phyloP scores from a whole-genome alignment of 2,797 vertebrate genomes.

The Cryptoblepharus egeriae region DNA sequence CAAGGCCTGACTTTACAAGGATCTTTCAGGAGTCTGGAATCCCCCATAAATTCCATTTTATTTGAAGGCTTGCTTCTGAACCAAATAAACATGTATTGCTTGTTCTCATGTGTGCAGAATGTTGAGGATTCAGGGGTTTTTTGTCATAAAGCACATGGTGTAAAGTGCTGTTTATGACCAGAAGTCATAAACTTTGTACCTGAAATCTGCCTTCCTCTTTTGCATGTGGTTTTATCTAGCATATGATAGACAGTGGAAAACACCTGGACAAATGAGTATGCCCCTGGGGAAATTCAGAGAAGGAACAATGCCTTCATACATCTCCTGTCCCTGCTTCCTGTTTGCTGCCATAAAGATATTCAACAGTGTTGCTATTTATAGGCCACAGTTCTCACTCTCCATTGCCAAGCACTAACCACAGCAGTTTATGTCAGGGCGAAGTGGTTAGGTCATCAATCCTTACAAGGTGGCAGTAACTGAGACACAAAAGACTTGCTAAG shows the following conservation, averaged over 20 bases:
- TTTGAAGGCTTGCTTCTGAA: constrained; percentile 1
- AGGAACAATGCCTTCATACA: constrained; percentile 25
- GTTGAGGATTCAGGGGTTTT: not conserved
- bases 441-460: not conserved
- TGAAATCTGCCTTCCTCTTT: constrained; percentile 6
- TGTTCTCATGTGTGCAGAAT: not conserved
- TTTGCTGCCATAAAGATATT: constrained; percentile 17
- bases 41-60: not conserved
- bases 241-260: constrained; percentile 3
- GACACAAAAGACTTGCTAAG: not conserved
- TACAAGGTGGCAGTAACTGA: not conserved
- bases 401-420: constrained; percentile 48
- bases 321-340: constrained; percentile 42
- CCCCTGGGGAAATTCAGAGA: not conserved
- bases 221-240: not conserved
- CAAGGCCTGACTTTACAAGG: not conserved
- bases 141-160: not conserved
- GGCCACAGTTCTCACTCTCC: not conserved
- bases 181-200: not conserved
- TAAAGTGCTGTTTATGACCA: not conserved
- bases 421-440: constrained; percentile 36
- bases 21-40: constrained; percentile 4
- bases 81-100: not conserved
- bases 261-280: constrained; percentile 18
- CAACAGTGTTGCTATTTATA: constrained; percentile 33